A percentile compares a stretch with the other conserved stretches of the same genome.
phyloP scores from a whole-genome alignment of 1,140 invertebrate genomes.

The Eufriesea mexicana region DNA sequence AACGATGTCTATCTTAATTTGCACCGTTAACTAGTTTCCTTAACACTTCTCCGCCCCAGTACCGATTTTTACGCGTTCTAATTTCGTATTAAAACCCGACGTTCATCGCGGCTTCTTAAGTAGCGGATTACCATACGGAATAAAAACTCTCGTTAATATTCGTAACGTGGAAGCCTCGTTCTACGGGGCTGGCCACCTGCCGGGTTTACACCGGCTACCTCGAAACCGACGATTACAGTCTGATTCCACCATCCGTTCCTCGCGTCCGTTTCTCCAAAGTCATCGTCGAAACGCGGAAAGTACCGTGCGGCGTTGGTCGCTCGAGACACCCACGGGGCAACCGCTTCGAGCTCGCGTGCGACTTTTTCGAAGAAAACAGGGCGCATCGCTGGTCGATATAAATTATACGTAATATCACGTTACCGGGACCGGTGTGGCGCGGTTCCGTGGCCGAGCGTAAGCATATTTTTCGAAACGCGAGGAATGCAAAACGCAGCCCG shows the following conservation, averaged over 20 bases:
- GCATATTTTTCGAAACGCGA: slow-evolving; percentile 25
- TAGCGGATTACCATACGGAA: neutral
- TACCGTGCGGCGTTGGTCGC: too few relatives aligned
- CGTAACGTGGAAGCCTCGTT: too few relatives aligned
- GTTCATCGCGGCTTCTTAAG: too few relatives aligned
- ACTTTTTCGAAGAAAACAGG: neutral
- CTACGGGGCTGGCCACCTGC: too few relatives aligned
- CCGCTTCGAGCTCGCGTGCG: neutral
- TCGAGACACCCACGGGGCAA: neutral
- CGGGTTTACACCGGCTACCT: too few relatives aligned
- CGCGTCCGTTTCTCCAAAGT: too few relatives aligned
- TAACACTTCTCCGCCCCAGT: neutral
- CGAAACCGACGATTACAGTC: too few relatives aligned
- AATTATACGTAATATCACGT: slow-evolving; percentile 37
- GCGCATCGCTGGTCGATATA: slow-evolving; percentile 34
- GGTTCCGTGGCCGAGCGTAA: neutral
- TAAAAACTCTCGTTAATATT: too few relatives aligned
- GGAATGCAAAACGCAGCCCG: slow-evolving; percentile 39
- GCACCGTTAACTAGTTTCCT: neutral
- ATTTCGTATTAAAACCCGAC: neutral
- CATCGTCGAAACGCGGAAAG: too few relatives aligned
- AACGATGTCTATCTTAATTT: neutral
- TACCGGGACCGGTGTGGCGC: neutral
- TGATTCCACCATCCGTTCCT: too few relatives aligned
- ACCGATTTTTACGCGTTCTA: neutral